Base-by-base conservation (phyloP, 2,113 vertebrate genomes). In the Campylorhamphus procurvoides region DNA sequence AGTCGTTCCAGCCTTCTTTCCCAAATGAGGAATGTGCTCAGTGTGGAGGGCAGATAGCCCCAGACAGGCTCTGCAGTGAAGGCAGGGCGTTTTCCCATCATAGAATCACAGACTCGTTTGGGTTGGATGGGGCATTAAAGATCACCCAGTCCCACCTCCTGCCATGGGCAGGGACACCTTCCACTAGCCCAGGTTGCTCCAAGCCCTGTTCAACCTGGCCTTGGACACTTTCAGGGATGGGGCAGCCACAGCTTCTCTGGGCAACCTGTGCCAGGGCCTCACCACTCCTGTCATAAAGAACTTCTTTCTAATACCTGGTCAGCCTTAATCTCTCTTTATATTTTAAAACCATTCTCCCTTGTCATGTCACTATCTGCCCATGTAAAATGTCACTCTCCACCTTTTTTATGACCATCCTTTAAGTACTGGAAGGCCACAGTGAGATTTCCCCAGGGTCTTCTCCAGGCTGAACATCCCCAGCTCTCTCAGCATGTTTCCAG, bases 21-120 rank as follows among this genome's bases (percentile, higher is more conserved):
- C n/a, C 24, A 14, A 17, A 6, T 1, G 10, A 22, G 52, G 28
- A 33, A 13, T 18, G 28, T 18, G 28, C 6, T 58, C 3, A 0
- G 1, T 31, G 23, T 4, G 13, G 8, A 16, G 8, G 22, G 15
- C 23, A 9, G 23, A 7, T 35, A 2, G 29, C 33, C 35, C 47
- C 6, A 2, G 17, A 16, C 12, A 5, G 33, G 22, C 58, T 22
- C 27, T 53, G 49, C 58, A 37, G 2, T 37, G 33, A 27, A 14
- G 33, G 14, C 35, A 74, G 18, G 9, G 29, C 29, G 18, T 47
- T 74, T 56, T 64, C 28, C 59, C 18, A 1, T 28, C 28, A 4
- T 0, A 5, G 9, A n/a, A n/a, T 46, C 49, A 22, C 19, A 7
- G 19, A 1, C 10, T 52, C 31, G 6, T 53, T 44, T 31, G 27